Evolutionary conservation across 1,140 invertebrate genomes (phyloP).

Genomic region (Acromyrmex charruanus): DNA sequence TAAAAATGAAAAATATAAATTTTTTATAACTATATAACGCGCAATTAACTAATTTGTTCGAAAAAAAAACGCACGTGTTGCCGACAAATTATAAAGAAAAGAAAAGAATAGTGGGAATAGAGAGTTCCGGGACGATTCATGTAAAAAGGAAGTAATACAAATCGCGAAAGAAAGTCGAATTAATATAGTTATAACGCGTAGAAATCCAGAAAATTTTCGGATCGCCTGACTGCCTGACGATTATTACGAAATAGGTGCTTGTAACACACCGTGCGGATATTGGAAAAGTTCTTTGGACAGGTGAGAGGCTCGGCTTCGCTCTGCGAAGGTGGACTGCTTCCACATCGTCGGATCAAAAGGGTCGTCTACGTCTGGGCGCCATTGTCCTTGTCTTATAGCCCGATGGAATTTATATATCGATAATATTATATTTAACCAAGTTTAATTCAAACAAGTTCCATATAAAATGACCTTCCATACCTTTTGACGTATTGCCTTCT

Average conservation of each 20-base stretch:
- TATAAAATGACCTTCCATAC: background rate
- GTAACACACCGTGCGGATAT: constrained; percentile 28
- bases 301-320: constrained; percentile 68
- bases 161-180: constrained; percentile 26
- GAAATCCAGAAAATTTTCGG: constrained; percentile 17
- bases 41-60: background rate
- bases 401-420: background rate
- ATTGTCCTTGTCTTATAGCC: constrained; percentile 39
- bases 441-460: background rate
- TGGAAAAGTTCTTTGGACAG: constrained; percentile 58
- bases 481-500: background rate
- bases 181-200: background rate
- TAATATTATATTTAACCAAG: constrained; percentile 31
- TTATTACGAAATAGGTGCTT: constrained; percentile 9
- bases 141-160: constrained; percentile 5
- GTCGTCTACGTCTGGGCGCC: constrained; percentile 50
- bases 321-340: constrained; percentile 75
- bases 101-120: background rate
- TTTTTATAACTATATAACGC: background rate
- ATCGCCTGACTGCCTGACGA: background rate
- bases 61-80: background rate
- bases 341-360: constrained; percentile 46
- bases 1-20: background rate
- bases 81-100: background rate
- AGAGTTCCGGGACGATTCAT: background rate